Evolutionary conservation across 2,888 invertebrate species (phyloP), one percentile per base, ranked within the genome.

Genomic region (Scrobipalpa costella): DNA sequence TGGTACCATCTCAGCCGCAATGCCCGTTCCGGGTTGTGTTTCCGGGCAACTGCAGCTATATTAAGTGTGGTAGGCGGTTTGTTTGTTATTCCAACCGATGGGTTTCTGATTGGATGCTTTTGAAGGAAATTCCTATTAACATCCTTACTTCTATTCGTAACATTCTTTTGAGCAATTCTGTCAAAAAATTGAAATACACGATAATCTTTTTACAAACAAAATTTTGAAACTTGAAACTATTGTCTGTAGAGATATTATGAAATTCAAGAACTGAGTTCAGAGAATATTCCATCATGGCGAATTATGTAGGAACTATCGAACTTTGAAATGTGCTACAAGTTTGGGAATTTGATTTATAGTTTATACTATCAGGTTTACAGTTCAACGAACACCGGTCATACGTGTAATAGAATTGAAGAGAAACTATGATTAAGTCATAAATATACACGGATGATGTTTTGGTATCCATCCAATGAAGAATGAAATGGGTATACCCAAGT

Each of bases 1-100:
- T 27, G 36, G 38, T 17, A 9, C 7, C 17, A 59, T 17, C 40
- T 40, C 15, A 21, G 44, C 33, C 44, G 49, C 21, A 49, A 27
- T 27, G 21, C 49, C 63, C 52, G 58, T 65, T 65, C 60, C 60
- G 50, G 64, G 63, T 62, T 62, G 40, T 47, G 15, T 59, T 62
- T 66, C 62, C 63, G 63, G 61, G 38, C 44, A 62, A 57, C 40
- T 33, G 61, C 52, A 36, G 15, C 44, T 57, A 62, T 57, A 44
- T 57, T 62, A 34, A 57, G 47, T 57, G 62, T 57, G 55, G 47
- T 44, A 47, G 44, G 47, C 27, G 55, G 36, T 34, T 17, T 57
- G 34, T 62, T 40, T 62, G 55, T 9, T 62, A 47, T 62, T 40
- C 33, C 15, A 34, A 15, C 15, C 34, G 55, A 55, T 15, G 55